Evolutionary conservation across 2,113 vertebrate species (phyloP).

Genomic region (Anguilla japonica): DNA sequence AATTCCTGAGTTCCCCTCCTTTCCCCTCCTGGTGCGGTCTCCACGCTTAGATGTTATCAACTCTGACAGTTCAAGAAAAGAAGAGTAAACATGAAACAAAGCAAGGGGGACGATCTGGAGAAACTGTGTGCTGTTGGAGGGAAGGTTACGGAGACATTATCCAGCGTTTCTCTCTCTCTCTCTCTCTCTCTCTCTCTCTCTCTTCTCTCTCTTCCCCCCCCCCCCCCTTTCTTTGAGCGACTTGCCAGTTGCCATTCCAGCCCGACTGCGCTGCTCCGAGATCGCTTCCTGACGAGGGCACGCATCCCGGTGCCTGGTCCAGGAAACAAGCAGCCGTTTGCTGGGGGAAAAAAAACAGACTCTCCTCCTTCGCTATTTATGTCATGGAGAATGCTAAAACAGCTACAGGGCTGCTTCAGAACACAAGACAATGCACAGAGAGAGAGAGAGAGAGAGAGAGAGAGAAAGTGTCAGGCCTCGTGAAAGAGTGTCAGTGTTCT

Average conservation of each 20-base stretch:
- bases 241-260: constrained; percentile 37
- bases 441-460: background rate
- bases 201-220: too few relatives aligned
- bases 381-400: constrained; percentile 48
- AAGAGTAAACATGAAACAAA: background rate
- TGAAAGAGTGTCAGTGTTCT: too few relatives aligned
- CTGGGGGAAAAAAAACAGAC: background rate
- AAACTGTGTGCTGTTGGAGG: background rate
- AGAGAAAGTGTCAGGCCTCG: too few relatives aligned
- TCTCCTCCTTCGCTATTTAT: constrained; percentile 54
- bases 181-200: too few relatives aligned
- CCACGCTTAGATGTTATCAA: background rate
- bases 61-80: background rate
- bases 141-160: background rate
- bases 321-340: constrained; percentile 55
- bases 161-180: background rate
- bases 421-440: constrained; percentile 35
- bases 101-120: background rate
- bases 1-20: background rate
- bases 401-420: constrained; percentile 41
- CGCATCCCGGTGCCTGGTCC: constrained; percentile 37
- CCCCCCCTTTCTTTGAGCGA: background rate
- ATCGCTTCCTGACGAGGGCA: constrained; percentile 53
- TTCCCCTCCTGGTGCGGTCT: background rate
- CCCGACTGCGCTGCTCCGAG: constrained; percentile 49